Base-by-base conservation (phyloP, 2,113 vertebrate species). In the Damaliscus lunatus region DNA sequence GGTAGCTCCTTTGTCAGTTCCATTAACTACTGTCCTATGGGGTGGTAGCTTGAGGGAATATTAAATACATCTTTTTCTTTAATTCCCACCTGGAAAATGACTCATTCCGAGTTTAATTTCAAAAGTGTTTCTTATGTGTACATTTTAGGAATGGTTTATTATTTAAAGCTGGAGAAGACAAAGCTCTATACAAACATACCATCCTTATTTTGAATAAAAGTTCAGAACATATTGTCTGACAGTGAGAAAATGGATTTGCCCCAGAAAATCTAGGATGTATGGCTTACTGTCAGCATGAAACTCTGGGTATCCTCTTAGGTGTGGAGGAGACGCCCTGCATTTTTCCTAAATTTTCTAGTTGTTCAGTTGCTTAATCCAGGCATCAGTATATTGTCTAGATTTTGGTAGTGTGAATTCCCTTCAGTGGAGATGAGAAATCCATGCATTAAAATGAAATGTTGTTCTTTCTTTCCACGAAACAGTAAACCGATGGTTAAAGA, bases 201-300 rank as follows among this genome's bases (percentile, higher is more conserved):
- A 43, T 87, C 36, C 23, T 87, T 74, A 92, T 91, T 96, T 92
- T 93, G 57, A 95, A 64, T 93, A 96, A 48, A 86, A 93, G 36
- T 91, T 80, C 23, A 83, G 78, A 96, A 71, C 2, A 17, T 25
- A 19, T 21, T 81, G 46, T 87, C 82, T 94, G 80, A 64, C 46
- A 77, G 50, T 53, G 10, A 23, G 23, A 94, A 96, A 83, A 67
- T 80, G 87, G 33, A 94, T 25, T 46, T 36, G 23, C 89, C 80
- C 81, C 82, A 77, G 43, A 36, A 46, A 71, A 43, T n/a, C 11
- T 67, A 48, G 80, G 85, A 60, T 53, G 5, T 43, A 13, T 31
- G 13, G n/a, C 31, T 62, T 71, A 7, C 78, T 57, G 23, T 84
- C 52, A 80, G 57, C 8, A 4, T 23, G 33, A 88, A 53, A 29